phyloP scores from a whole-genome alignment of 2,888 invertebrate species.

The Fragum whitleyi region DNA sequence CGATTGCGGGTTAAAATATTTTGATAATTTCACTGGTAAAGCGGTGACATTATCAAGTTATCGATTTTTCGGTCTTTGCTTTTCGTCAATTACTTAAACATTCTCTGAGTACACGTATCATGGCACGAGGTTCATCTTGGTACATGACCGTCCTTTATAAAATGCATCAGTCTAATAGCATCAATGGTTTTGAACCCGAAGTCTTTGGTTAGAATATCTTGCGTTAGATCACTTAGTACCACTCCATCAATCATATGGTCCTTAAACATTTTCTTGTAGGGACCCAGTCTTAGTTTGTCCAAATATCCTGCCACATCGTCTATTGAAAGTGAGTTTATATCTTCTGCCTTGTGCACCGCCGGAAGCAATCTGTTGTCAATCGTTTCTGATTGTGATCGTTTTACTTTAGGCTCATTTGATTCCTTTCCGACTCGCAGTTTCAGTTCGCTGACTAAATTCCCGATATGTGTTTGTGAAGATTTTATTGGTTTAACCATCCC shows the following conservation, averaged over 20 bases:
- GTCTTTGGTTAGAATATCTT: conserved; percentile 2
- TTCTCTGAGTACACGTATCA: too few species aligned
- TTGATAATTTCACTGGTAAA: too few species aligned
- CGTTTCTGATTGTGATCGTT: conserved; percentile 2
- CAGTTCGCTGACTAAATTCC: background rate
- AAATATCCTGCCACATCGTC: conserved; percentile 12
- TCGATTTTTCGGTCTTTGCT: too few species aligned
- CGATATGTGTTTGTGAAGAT: background rate
- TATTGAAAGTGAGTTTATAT: conserved; percentile 7
- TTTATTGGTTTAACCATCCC: background rate
- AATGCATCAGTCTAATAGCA: conserved; percentile 24
- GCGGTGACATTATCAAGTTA: too few species aligned
- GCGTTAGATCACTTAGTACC: background rate
- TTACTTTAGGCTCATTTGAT: background rate
- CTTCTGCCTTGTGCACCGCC: background rate
- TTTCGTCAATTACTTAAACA: too few species aligned
- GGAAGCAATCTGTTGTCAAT: background rate
- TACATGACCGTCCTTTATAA: conserved; percentile 23
- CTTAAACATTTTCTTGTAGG: background rate
- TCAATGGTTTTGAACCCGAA: conserved; percentile 22
- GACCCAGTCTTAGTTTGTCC: background rate
- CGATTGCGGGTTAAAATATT: too few species aligned
- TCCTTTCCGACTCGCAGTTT: background rate
- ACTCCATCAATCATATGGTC: conserved; percentile 12
- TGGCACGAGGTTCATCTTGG: conserved; percentile 18